A percentile compares a stretch with the other conserved stretches of the same genome.
Conservation (phyloP, 2,113 vertebrate species). For the Hassar affinis region DNA sequence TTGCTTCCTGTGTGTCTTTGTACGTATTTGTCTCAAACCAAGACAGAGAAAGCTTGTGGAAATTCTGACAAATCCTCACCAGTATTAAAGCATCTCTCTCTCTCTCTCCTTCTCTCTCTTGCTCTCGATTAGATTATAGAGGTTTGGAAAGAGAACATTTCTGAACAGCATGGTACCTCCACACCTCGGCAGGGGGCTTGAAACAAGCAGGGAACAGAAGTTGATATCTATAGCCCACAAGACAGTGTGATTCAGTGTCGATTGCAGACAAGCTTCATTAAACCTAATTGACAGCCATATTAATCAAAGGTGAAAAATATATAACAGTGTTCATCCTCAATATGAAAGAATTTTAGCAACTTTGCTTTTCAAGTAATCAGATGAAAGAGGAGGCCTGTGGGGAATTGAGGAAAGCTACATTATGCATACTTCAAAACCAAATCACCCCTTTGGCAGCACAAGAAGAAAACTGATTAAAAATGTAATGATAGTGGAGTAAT, state of each 20-base stretch:
- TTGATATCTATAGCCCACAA: conserved; percentile 22
- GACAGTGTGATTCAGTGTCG: conserved; percentile 3
- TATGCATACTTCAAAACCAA: not conserved
- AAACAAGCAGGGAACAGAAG: conserved; percentile 40
- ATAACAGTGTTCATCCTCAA: not conserved
- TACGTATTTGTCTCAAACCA: conserved; percentile 21
- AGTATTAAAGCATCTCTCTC: conserved; percentile 42
- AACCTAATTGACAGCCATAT: conserved; percentile 32
- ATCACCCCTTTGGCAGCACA: not conserved
- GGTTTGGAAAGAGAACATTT: conserved; percentile 45
- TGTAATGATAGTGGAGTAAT: not conserved
- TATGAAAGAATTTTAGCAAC: not conserved
- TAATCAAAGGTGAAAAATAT: conserved; percentile 36
- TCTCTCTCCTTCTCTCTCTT: conserved; percentile 16
- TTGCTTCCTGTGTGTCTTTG: not conserved
- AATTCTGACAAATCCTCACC: conserved; percentile 35
- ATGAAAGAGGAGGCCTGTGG: conserved; percentile 8
- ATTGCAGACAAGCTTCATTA: conserved; percentile 36
- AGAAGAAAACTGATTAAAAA: conserved; percentile 1
- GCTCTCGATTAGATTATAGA: conserved; percentile 51
- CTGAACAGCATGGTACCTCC: conserved; percentile 39
- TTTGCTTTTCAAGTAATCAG: not conserved
- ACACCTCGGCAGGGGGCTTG: conserved; percentile 29
- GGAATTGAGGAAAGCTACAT: not conserved
- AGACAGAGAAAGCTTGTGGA: conserved; percentile 27